Conservation (phyloP, 2,113 vertebrate genomes). For the Indicator indicator region DNA sequence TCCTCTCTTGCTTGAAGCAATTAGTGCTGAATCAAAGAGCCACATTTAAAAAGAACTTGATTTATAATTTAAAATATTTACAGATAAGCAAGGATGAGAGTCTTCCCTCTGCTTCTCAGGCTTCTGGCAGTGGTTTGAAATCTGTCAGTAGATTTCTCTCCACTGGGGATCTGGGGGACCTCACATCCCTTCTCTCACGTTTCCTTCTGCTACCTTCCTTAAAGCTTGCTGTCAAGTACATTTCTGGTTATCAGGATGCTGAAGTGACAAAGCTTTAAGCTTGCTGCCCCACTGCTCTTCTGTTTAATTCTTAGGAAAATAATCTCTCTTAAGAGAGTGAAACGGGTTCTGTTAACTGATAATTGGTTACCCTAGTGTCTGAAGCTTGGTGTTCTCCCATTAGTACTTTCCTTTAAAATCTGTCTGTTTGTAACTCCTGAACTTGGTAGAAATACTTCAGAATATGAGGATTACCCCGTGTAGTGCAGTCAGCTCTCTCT, state of each 20-base stretch:
- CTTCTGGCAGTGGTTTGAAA: neutral
- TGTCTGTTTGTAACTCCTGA: fast-evolving
- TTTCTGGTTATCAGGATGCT: neutral
- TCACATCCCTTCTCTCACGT: fast-evolving
- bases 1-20: neutral
- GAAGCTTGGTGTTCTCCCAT: neutral
- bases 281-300: neutral
- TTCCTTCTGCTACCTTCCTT: neutral
- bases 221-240: neutral
- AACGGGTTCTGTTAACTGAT: neutral
- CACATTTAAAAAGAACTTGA: neutral
- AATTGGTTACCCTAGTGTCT: neutral
- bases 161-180: neutral
- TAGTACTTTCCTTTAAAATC: neutral
- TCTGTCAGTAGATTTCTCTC: neutral
- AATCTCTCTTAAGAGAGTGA: neutral
- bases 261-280: neutral
- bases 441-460: neutral
- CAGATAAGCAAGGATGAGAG: neutral
- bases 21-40: neutral
- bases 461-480: neutral
- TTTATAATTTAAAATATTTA: neutral
- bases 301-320: neutral
- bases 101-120: neutral
- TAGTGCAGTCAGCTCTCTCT: neutral